phyloP scores from a whole-genome alignment of 2,797 vertebrate genomes.

The Stomatorhinus walkeri region DNA sequence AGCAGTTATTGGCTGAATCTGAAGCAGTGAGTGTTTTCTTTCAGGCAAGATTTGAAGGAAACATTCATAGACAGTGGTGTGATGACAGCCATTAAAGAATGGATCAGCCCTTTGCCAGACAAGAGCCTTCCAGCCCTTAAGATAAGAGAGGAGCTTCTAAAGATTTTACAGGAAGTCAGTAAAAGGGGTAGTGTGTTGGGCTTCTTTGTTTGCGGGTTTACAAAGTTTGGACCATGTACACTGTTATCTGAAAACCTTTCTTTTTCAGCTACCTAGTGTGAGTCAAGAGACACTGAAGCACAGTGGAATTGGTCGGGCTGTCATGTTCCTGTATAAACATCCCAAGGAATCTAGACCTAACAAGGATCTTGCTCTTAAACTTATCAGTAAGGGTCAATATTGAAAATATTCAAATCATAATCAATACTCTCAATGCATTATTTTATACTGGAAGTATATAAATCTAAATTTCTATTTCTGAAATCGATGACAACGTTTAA shows the following conservation, averaged over 20 bases:
- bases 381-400: slow-evolving; percentile 75
- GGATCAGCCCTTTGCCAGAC: slow-evolving; percentile 94
- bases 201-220: neutral
- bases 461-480: neutral
- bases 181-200: neutral
- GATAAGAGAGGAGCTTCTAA: slow-evolving; percentile 87
- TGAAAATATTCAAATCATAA: neutral
- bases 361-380: slow-evolving; percentile 94
- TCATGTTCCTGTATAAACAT: slow-evolving; percentile 99
- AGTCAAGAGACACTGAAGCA: slow-evolving; percentile 97
- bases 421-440: neutral
- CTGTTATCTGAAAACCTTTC: slow-evolving; percentile 15
- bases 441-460: neutral
- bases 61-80: slow-evolving; percentile 97
- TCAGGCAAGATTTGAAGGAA: slow-evolving; percentile 92
- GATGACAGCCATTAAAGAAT: slow-evolving; percentile 98
- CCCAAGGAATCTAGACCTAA: slow-evolving; percentile 89
- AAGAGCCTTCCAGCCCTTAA: slow-evolving; percentile 85
- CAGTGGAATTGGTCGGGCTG: slow-evolving; percentile 89
- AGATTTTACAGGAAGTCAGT: slow-evolving; percentile 88
- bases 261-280: slow-evolving; percentile 81
- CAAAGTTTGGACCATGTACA: neutral
- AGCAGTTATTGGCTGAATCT: neutral
- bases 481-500: neutral
- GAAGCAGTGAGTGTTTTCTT: neutral